Evolutionary conservation across 2,113 vertebrate genomes (phyloP).

Genomic region (Ceuthmochares aereus): DNA sequence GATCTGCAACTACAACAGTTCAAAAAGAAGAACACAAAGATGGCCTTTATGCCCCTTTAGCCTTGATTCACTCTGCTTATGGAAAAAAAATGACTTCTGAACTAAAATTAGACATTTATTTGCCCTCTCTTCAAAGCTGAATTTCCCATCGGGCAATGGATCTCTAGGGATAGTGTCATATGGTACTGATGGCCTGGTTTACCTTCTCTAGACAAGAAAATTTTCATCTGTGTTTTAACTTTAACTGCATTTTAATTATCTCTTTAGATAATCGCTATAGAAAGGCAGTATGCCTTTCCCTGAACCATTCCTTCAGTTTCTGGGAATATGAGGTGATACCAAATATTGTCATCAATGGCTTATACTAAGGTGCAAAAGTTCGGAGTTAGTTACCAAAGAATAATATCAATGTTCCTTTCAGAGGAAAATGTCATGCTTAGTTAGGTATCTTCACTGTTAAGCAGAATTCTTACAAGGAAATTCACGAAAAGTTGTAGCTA

Average conservation of each 20-base stretch:
- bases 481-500: neutral
- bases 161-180: neutral
- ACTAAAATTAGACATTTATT: conserved; percentile 35
- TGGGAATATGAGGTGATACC: neutral
- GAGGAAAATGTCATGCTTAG: fast-evolving
- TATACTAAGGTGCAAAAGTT: neutral
- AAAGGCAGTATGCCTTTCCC: neutral
- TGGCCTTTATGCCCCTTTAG: neutral
- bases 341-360: neutral
- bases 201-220: neutral
- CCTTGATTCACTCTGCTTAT: neutral
- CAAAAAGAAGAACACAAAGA: neutral
- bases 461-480: neutral
- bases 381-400: neutral
- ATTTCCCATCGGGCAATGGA: neutral
- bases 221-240: neutral
- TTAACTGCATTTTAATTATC: neutral
- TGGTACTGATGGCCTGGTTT: neutral
- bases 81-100: neutral
- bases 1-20: neutral
- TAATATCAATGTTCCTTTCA: neutral
- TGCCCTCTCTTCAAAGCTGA: neutral
- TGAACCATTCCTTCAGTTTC: neutral
- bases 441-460: neutral
- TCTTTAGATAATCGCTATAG: neutral